Evolutionary conservation across 30 jellyfish, hydroid and myxozoan species (phyloP).

Genomic region (Chironex yamaguchii): DNA sequence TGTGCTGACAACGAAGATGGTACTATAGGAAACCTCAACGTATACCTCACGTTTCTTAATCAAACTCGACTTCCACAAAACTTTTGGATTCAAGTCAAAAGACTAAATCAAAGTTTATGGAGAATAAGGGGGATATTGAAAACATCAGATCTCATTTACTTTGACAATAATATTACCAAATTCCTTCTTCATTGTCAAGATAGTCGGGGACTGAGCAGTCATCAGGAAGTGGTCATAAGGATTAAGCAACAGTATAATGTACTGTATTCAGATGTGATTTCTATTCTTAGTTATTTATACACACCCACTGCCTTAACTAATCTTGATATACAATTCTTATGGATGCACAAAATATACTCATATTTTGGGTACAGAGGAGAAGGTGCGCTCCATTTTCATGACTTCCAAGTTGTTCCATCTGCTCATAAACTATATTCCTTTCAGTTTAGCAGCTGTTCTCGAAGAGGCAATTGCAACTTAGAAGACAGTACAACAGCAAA

Average conservation of each 20-base stretch:
- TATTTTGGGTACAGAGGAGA: slow-evolving; percentile 16
- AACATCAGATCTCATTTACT: neutral
- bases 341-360: slow-evolving; percentile 49
- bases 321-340: slow-evolving; percentile 59
- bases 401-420: slow-evolving; percentile 23
- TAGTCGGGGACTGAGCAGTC: neutral
- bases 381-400: neutral
- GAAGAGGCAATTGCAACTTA: neutral
- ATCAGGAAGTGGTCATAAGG: neutral
- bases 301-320: slow-evolving; percentile 26
- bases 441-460: neutral
- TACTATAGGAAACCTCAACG: neutral
- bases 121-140: neutral
- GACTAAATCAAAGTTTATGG: neutral
- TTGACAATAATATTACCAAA: too few species aligned
- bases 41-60: neutral
- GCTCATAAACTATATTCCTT: neutral
- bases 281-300: slow-evolving; percentile 45
- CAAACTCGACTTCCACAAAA: neutral
- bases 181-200: neutral
- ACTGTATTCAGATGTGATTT: neutral
- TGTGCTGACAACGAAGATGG: neutral
- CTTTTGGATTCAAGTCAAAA: neutral
- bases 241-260: neutral
- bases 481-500: neutral